Percentiles rank a stretch among this genome's conserved stretches.
Conservation (phyloP, 2,888 invertebrate genomes). For the Melangyna quadrimaculata region DNA sequence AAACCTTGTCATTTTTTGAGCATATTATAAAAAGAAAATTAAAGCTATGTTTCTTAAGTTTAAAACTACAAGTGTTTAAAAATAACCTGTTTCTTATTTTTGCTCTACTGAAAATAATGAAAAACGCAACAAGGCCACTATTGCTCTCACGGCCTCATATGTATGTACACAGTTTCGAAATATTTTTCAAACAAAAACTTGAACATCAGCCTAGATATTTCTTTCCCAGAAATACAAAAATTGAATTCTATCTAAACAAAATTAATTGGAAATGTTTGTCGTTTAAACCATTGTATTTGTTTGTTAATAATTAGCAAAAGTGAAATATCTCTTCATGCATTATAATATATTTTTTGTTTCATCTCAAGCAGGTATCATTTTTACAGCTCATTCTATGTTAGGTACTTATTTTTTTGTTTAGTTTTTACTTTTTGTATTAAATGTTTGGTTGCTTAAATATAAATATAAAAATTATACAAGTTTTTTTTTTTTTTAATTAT, state of each 20-base stretch:
- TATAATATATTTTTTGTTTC: constrained; percentile 46
- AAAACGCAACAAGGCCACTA: too few species aligned
- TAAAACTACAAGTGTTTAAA: too few species aligned
- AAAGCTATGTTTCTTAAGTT: too few species aligned
- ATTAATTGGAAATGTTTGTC: neutral
- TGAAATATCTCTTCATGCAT: constrained; percentile 24
- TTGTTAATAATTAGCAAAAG: constrained; percentile 16
- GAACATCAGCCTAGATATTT: neutral
- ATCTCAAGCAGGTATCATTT: constrained; percentile 80
- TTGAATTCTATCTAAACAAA: constrained; percentile 9
- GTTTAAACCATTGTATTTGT: neutral
- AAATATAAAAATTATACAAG: constrained; percentile 59
- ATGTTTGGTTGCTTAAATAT: constrained; percentile 33
- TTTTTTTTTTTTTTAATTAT: constrained; percentile 6
- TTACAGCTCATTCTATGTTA: constrained; percentile 80
- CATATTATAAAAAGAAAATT: too few species aligned
- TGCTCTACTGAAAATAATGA: too few species aligned
- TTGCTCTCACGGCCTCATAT: too few species aligned
- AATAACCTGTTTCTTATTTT: too few species aligned
- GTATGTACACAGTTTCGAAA: too few species aligned
- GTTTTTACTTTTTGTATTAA: constrained; percentile 72
- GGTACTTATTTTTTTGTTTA: constrained; percentile 76
- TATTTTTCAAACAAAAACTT: constrained; percentile 28
- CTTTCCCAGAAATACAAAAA: neutral
- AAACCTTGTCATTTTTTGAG: too few species aligned